phyloP scores from a whole-genome alignment of 2,888 invertebrate genomes.

The Watsonalla cultraria region DNA sequence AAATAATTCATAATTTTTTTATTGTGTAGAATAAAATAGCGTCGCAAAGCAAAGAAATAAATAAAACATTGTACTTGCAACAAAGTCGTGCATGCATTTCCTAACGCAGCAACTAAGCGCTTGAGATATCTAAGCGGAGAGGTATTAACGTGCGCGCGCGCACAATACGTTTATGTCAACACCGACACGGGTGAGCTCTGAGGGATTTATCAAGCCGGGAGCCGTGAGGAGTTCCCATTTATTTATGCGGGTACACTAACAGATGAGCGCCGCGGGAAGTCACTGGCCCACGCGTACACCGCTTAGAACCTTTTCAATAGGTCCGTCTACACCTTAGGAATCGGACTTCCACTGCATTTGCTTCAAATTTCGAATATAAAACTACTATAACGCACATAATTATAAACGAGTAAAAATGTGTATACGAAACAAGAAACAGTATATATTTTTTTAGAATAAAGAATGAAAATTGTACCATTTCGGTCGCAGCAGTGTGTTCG shows the following conservation, averaged over 20 bases:
- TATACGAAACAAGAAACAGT: neutral
- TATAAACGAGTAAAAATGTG: no score
- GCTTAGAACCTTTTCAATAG: constrained; percentile 1
- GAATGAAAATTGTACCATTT: neutral
- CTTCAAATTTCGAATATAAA: no score
- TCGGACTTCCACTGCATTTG: no score
- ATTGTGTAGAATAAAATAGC: no score
- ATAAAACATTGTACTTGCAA: neutral
- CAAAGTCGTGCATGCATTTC: neutral
- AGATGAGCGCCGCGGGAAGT: constrained; percentile 54
- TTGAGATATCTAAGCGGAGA: constrained; percentile 15
- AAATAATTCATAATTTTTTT: no score
- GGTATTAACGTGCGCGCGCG: constrained; percentile 17
- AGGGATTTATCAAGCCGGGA: constrained; percentile 56
- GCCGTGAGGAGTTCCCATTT: constrained; percentile 41
- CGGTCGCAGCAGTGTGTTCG: neutral
- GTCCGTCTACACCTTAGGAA: neutral
- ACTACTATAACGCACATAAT: no score
- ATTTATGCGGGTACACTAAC: constrained; percentile 40
- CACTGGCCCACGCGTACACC: constrained; percentile 42
- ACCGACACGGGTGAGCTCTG: constrained; percentile 30
- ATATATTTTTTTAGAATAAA: neutral
- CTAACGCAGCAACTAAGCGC: constrained; percentile 2
- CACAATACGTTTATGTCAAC: constrained; percentile 46
- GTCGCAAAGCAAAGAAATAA: neutral